Percentiles rank a stretch among this genome's conserved stretches.
Evolutionary conservation across 2,888 invertebrate species (phyloP).

Genomic region (Andrena praecox): DNA sequence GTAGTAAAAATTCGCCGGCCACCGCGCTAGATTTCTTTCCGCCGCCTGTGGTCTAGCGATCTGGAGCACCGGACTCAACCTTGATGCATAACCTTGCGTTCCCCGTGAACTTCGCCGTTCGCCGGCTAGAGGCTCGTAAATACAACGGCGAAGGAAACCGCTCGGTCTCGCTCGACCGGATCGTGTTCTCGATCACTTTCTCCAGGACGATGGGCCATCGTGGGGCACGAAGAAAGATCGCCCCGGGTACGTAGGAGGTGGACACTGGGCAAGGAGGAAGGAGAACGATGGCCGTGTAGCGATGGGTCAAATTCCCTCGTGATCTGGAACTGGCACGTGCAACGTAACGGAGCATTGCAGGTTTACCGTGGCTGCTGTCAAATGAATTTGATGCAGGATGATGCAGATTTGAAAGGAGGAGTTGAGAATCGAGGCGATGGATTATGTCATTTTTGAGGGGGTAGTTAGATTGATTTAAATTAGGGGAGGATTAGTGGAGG

Average conservation of each 20-base stretch:
- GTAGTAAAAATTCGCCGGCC: neutral
- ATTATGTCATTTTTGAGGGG: no score
- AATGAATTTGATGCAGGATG: no score
- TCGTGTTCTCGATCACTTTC: slow-evolving; percentile 82
- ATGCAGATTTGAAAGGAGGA: no score
- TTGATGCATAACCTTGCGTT: slow-evolving; percentile 82
- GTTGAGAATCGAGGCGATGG: no score
- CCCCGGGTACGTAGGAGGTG: slow-evolving; percentile 42
- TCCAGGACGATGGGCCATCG: slow-evolving; percentile 72
- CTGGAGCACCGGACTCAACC: slow-evolving; percentile 77
- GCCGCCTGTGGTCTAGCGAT: slow-evolving; percentile 37
- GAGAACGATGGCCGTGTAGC: slow-evolving; percentile 19
- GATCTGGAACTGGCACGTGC: neutral
- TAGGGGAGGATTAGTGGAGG: no score
- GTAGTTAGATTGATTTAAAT: no score
- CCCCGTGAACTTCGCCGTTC: slow-evolving; percentile 77
- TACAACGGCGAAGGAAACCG: slow-evolving; percentile 54
- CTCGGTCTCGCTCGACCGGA: slow-evolving; percentile 62
- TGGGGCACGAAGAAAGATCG: slow-evolving; percentile 56
- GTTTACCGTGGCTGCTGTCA: no score
- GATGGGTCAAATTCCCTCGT: slow-evolving; percentile 42
- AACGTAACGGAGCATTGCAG: no score
- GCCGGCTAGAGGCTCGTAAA: slow-evolving; percentile 45
- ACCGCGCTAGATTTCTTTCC: slow-evolving; percentile 31
- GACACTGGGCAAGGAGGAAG: slow-evolving; percentile 9